phyloP scores from a whole-genome alignment of 1,140 invertebrate species.

The Macrosteles quadrilineatus region DNA sequence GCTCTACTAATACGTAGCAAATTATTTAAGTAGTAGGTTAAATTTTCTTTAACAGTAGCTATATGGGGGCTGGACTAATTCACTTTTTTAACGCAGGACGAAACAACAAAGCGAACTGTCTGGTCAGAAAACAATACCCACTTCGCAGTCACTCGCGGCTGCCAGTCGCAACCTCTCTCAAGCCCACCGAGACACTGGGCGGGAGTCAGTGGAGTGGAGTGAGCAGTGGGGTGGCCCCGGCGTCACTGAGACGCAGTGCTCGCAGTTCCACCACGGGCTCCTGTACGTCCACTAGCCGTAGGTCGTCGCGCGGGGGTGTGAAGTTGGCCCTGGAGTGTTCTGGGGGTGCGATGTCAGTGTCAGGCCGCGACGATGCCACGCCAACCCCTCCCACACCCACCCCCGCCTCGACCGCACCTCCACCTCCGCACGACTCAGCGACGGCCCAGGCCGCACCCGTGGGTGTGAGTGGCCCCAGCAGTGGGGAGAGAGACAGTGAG shows the following conservation, averaged over 20 bases:
- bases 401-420: constrained; percentile 11
- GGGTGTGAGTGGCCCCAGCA: constrained; percentile 46
- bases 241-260: constrained; percentile 25
- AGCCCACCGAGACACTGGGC: constrained; percentile 18
- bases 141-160: constrained; percentile 17
- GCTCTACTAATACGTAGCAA: no score
- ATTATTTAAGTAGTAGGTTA: no score
- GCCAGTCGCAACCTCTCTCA: not conserved
- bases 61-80: no score
- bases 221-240: constrained; percentile 24
- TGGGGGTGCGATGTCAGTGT: constrained; percentile 16
- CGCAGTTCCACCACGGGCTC: constrained; percentile 64
- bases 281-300: constrained; percentile 70
- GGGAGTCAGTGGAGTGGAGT: constrained; percentile 27
- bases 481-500: constrained; percentile 50
- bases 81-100: not conserved
- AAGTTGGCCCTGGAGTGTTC: constrained; percentile 42
- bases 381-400: constrained; percentile 13
- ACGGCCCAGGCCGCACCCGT: constrained; percentile 39
- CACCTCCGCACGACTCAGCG: constrained; percentile 1
- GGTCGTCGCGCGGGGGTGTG: constrained; percentile 59
- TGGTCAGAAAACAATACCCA: not conserved
- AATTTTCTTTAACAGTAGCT: no score
- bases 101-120: constrained; percentile 21
- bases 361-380: constrained; percentile 19